Conservation (phyloP, 2,113 vertebrate species). For the Eupsittula cactorum region DNA sequence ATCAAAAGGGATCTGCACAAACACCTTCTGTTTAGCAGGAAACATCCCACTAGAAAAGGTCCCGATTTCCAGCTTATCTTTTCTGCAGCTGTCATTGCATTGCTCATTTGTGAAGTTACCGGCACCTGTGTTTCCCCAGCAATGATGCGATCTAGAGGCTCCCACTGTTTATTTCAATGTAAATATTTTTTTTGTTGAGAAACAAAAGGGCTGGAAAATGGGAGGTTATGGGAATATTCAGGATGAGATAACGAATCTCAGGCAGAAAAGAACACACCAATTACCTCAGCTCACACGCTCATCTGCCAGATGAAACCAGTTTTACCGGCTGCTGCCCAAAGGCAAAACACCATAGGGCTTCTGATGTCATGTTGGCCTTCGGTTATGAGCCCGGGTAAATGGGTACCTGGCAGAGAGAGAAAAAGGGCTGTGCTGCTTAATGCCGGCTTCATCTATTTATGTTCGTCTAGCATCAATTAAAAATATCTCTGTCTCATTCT, state of each 20-base stretch:
- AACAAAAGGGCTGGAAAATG: conserved; percentile 33
- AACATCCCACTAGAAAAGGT: neutral
- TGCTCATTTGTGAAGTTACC: neutral
- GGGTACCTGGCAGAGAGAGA: conserved; percentile 54
- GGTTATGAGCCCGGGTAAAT: conserved; percentile 59
- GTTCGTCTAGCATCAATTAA: conserved; percentile 67
- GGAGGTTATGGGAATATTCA: conserved; percentile 50
- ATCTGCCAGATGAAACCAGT: conserved; percentile 72
- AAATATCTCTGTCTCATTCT: conserved; percentile 69
- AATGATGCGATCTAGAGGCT: neutral
- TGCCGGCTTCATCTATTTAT: conserved; percentile 59
- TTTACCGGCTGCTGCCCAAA: conserved; percentile 69
- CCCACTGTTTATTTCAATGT: conserved; percentile 53
- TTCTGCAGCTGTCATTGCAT: neutral
- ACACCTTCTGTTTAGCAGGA: neutral
- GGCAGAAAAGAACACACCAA: conserved; percentile 47
- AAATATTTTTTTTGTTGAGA: conserved; percentile 63
- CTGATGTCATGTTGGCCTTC: conserved; percentile 68
- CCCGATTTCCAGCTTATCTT: neutral
- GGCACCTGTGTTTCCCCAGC: neutral
- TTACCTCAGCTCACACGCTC: conserved; percentile 51
- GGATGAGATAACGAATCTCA: conserved; percentile 60
- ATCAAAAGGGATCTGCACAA: neutral
- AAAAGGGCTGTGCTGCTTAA: conserved; percentile 44
- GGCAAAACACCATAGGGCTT: conserved; percentile 68